These are phyloP conservation scores for Lepisosteus oculatus DNA, from an alignment of 2,113 vertebrate species.

Conservation along the genomic window DNA sequence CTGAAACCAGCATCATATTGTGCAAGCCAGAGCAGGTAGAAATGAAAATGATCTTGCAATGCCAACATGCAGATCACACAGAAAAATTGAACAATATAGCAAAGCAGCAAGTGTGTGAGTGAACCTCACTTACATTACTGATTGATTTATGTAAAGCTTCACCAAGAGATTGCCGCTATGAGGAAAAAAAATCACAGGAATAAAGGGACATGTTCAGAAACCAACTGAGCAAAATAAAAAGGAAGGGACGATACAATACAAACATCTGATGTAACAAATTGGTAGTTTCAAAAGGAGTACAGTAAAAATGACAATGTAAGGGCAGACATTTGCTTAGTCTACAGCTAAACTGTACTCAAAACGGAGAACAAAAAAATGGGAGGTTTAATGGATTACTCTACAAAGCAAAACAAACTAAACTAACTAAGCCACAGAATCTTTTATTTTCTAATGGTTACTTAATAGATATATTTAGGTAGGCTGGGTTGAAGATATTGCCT, in stretches of 20 bases:
- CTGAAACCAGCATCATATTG: slow-evolving; percentile 19
- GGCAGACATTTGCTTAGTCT: neutral
- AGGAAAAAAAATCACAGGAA: slow-evolving; percentile 71
- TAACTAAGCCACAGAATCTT: neutral
- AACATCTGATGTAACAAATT: slow-evolving; percentile 36
- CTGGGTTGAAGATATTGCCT: too few relatives aligned
- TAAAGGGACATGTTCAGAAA: slow-evolving; percentile 74
- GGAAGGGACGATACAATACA: slow-evolving; percentile 53
- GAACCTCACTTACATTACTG: slow-evolving; percentile 80
- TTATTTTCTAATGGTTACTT: neutral
- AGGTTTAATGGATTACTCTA: too few relatives aligned
- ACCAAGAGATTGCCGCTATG: slow-evolving; percentile 80
- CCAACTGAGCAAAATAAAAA: slow-evolving; percentile 57
- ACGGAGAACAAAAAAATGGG: neutral
- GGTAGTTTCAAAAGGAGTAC: too few relatives aligned
- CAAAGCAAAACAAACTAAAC: too few relatives aligned
- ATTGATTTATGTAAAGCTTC: slow-evolving; percentile 86
- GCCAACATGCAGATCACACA: slow-evolving; percentile 63
- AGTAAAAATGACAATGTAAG: slow-evolving; percentile 37
- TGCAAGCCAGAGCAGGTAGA: slow-evolving; percentile 35
- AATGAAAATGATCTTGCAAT: slow-evolving; percentile 41
- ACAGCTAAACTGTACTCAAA: neutral
- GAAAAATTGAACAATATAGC: slow-evolving; percentile 26
- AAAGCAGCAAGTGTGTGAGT: slow-evolving; percentile 56
- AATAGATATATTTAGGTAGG: neutral